Conservation (phyloP, 2,797 vertebrate genomes). For the Rhinophrynus dorsalis region DNA sequence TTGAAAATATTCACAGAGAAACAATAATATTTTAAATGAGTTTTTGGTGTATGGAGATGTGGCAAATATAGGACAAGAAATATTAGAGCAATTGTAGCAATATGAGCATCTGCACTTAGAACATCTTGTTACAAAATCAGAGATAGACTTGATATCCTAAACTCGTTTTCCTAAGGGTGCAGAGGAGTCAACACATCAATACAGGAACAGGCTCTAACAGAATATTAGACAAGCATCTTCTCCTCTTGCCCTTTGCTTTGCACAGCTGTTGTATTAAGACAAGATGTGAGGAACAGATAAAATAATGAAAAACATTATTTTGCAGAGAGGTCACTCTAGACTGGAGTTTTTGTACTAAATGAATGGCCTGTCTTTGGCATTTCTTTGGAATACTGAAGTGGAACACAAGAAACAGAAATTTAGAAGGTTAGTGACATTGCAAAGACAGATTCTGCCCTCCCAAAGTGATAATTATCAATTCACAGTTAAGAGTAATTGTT, state of each 20-base stretch:
- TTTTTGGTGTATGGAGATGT: background rate
- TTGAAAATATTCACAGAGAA: too few relatives aligned
- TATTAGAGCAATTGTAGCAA: constrained; percentile 9
- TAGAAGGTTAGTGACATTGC: too few relatives aligned
- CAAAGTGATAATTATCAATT: too few relatives aligned
- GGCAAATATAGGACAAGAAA: background rate
- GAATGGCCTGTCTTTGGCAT: constrained; percentile 14
- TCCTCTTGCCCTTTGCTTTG: constrained; percentile 25
- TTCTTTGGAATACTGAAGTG: background rate
- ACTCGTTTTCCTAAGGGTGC: constrained; percentile 47
- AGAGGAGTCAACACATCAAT: constrained; percentile 38
- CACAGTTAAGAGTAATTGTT: too few relatives aligned
- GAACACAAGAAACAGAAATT: constrained; percentile 2
- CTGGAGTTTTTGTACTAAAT: constrained; percentile 18
- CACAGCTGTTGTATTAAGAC: constrained; percentile 53
- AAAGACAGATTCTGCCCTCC: background rate
- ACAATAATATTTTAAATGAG: too few relatives aligned
- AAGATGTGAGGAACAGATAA: constrained; percentile 40
- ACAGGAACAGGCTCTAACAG: constrained; percentile 45
- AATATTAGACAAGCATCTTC: constrained; percentile 40
- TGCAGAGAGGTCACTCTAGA: constrained; percentile 27
- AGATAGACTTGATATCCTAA: constrained; percentile 39
- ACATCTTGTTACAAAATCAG: constrained; percentile 37
- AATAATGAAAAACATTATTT: constrained; percentile 53
- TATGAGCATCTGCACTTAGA: constrained; percentile 35